phyloP scores from a whole-genome alignment of 2,888 invertebrate species.

The Brachynemurus nebulosus region DNA sequence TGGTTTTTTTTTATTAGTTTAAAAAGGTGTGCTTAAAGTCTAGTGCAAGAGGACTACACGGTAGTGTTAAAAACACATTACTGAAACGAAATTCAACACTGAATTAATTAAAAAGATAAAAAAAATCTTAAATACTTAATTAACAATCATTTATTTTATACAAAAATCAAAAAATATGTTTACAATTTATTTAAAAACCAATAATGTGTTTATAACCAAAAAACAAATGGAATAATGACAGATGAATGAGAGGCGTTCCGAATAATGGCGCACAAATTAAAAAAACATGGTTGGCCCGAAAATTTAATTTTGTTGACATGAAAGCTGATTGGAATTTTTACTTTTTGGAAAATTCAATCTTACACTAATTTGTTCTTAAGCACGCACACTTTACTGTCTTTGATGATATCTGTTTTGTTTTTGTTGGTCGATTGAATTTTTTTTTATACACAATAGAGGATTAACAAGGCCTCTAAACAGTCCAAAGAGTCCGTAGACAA shows the following conservation, averaged over 20 bases:
- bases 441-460: conserved; percentile 6
- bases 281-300: too few relatives aligned
- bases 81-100: neutral
- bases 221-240: neutral
- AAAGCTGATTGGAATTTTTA: neutral
- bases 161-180: conserved; percentile 3
- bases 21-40: conserved; percentile 1
- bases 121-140: neutral
- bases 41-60: neutral
- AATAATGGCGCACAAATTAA: too few relatives aligned
- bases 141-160: conserved; percentile 1
- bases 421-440: conserved; percentile 1
- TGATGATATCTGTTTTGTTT: neutral
- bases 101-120: neutral
- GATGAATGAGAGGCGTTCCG: neutral
- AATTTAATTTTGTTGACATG: too few relatives aligned
- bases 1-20: neutral
- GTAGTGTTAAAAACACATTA: conserved; percentile 1
- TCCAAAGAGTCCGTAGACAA: conserved; percentile 7
- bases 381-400: conserved; percentile 2
- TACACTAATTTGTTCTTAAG: neutral
- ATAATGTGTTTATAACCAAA: conserved; percentile 1
- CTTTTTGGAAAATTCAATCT: neutral
- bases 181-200: neutral
- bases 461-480: conserved; percentile 8